Evolutionary conservation across 2,888 invertebrate genomes (phyloP).

Genomic region (Polydrusus tereticollis): DNA sequence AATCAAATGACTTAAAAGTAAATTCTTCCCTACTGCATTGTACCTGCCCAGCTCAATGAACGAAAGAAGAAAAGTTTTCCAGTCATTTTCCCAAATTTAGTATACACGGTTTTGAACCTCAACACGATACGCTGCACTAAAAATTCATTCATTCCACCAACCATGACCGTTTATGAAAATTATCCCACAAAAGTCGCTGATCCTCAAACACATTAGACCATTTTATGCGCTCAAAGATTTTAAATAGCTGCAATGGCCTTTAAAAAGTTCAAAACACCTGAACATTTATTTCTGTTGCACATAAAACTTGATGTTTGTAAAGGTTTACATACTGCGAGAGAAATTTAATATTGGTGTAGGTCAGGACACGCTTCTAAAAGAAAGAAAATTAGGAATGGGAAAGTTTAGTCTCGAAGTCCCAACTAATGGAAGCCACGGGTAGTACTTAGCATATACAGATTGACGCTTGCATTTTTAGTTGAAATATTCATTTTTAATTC

Average conservation of each 20-base stretch:
- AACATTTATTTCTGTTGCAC: conserved; percentile 61
- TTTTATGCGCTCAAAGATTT: conserved; percentile 22
- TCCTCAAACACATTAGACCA: background rate
- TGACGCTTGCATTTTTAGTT: too few relatives aligned
- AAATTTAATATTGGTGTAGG: conserved; percentile 61
- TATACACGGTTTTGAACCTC: too few relatives aligned
- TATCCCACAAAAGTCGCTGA: conserved; percentile 8
- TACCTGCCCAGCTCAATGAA: too few relatives aligned
- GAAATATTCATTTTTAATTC: too few relatives aligned
- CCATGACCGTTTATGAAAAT: background rate
- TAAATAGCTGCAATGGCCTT: conserved; percentile 48
- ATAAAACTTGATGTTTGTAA: conserved; percentile 50
- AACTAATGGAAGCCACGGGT: too few relatives aligned
- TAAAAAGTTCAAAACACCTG: conserved; percentile 62
- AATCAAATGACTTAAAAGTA: too few relatives aligned
- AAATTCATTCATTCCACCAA: too few relatives aligned
- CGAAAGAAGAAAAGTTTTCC: too few relatives aligned
- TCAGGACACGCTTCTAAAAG: conserved; percentile 53
- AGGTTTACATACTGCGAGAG: conserved; percentile 54
- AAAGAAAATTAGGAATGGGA: conserved; percentile 28
- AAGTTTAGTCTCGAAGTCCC: background rate
- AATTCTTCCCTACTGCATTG: too few relatives aligned
- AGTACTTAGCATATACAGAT: too few relatives aligned
- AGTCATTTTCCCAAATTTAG: too few relatives aligned
- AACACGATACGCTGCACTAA: too few relatives aligned